Evolutionary conservation across 2,113 vertebrate species (phyloP).

Genomic region (Rana temporaria): DNA sequence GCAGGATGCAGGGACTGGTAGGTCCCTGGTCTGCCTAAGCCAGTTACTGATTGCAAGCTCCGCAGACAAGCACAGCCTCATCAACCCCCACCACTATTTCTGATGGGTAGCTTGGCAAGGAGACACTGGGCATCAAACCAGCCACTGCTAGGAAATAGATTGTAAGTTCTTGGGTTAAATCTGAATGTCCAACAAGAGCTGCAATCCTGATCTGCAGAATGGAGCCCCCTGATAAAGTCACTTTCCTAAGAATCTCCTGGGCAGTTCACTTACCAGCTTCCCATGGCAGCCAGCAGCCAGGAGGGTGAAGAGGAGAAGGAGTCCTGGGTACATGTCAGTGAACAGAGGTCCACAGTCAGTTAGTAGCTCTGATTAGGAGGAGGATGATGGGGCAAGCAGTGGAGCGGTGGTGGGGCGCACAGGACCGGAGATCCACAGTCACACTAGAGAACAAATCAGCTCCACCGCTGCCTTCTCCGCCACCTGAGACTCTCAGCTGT

Average conservation of each 20-base stretch:
- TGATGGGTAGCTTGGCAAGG: too few species aligned
- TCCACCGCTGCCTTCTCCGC: neutral
- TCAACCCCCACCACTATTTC: too few species aligned
- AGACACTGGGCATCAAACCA: too few species aligned
- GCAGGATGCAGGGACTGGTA: too few species aligned
- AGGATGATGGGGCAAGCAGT: neutral
- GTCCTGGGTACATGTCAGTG: neutral
- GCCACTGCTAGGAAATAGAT: too few species aligned
- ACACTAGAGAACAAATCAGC: neutral
- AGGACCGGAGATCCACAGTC: constrained; percentile 46
- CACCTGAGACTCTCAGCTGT: constrained; percentile 48
- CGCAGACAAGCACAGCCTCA: neutral
- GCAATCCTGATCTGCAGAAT: too few species aligned
- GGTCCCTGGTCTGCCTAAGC: too few species aligned
- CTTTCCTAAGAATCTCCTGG: neutral
- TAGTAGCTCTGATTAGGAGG: neutral
- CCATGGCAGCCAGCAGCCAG: neutral
- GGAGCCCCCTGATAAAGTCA: neutral
- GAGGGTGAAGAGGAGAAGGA: constrained; percentile 16
- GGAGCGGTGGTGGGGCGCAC: neutral
- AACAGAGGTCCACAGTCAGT: constrained; percentile 7
- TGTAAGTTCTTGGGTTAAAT: neutral
- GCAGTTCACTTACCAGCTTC: constrained; percentile 19
- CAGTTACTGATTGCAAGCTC: constrained; percentile 17
- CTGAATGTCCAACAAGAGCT: too few species aligned